A percentile compares a stretch with the other conserved stretches of the same genome.
Evolutionary conservation across 2,888 invertebrate genomes (phyloP).

Genomic region (Frankliniella fusca): DNA sequence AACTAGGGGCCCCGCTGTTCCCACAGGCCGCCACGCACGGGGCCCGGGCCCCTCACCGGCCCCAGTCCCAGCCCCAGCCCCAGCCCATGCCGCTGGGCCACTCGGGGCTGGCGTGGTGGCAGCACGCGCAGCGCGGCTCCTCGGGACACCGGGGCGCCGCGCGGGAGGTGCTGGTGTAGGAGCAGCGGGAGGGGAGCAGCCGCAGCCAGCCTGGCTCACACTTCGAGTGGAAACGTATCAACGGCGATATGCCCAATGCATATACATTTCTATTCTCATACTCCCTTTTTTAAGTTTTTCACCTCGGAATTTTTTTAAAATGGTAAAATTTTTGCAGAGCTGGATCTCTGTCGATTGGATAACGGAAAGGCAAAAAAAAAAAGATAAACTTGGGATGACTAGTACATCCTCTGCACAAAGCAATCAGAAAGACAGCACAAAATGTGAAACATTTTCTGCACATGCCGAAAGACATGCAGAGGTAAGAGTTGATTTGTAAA

Average conservation of each 20-base stretch:
- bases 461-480: not conserved
- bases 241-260: no score
- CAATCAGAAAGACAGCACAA: conserved; percentile 12
- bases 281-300: not conserved
- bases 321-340: not conserved
- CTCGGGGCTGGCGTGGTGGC: conserved; percentile 1
- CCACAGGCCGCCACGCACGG: not conserved
- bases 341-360: not conserved
- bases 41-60: not conserved
- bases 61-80: not conserved
- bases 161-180: conserved; percentile 17
- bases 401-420: conserved; percentile 16
- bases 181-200: not conserved
- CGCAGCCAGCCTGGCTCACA: no score
- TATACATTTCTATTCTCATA: no score
- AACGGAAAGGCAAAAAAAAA: not conserved
- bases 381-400: not conserved
- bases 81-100: conserved; percentile 14
- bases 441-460: not conserved
- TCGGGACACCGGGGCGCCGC: not conserved
- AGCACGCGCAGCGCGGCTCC: not conserved
- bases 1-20: conserved; percentile 22
- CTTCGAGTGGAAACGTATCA: no score
- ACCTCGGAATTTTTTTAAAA: conserved; percentile 9
- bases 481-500: not conserved